Evolutionary conservation across 1,140 invertebrate species (phyloP), one percentile per base, ranked within the genome.

Genomic region (Sycobia sp.): DNA sequence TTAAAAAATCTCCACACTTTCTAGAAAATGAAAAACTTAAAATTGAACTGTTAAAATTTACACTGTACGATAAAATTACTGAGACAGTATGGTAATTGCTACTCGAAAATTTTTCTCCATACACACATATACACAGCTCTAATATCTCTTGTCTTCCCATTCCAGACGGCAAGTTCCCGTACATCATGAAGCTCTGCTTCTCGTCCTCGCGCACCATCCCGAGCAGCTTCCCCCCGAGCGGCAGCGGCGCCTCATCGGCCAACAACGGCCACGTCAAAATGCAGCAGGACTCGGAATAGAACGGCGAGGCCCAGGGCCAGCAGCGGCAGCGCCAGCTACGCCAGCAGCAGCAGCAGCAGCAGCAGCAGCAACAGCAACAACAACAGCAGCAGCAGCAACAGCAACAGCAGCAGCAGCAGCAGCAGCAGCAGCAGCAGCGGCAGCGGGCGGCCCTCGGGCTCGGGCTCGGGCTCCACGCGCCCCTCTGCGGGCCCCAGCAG

Each of bases 151-250:
- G 78, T 79, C 82, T 82, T n/a, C n/a, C n/a, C n/a, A n/a, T n/a
- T 67, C 34, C 71, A 96, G 94, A 90, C 79, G 94, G 93, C 61
- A 97, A 97, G 83, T 96, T 95, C 82, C 96, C 96, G 62, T 98
- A 96, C 85, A 93, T 96, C 71, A 93, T 97, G 90, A 98, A 97
- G 84, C 84, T 98, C 61, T 96, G 94, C 79, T 96, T 96, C 84
- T 96, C 93, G 20, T 93, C 91, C 62, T 91, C 91, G 53, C 89
- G 91, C 74, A 90, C 88, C 76, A 91, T 92, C 69, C 86, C 82
- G n/a, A 74, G 77, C 47, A 81, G 73, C 66, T 80, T 81, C 75
- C 78, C 79, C 20, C 73, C 79, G 2, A 77, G 72, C 70, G 76
- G 72, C 57, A 55, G 54, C 23, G 63, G 54, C 8, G 49, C 49